phyloP scores from a whole-genome alignment of 2,113 vertebrate species.

The Gobius niger region DNA sequence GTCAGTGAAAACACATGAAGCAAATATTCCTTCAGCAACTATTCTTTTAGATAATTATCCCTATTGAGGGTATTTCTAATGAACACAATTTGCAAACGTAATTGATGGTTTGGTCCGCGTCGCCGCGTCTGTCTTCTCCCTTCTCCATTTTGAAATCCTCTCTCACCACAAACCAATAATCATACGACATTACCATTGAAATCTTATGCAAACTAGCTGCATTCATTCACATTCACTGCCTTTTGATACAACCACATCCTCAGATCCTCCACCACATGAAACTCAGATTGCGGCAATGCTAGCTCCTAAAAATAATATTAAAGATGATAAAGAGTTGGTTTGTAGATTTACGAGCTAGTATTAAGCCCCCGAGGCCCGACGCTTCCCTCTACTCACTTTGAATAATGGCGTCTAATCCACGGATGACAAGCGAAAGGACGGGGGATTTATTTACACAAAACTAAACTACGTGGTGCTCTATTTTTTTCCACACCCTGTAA shows the following conservation, averaged over 20 bases:
- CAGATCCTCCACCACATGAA: conserved; percentile 23
- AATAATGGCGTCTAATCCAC: conserved; percentile 52
- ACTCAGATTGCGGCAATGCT: conserved; percentile 25
- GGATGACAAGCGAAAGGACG: conserved; percentile 45
- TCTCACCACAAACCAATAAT: conserved; percentile 23
- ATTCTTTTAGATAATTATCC: conserved; percentile 2
- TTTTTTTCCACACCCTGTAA: conserved; percentile 26
- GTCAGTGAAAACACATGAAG: background rate
- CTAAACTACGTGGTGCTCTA: conserved; percentile 32
- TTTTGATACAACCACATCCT: conserved; percentile 13
- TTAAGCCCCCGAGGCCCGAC: conserved; percentile 36
- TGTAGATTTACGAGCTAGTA: conserved; percentile 62
- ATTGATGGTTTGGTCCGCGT: conserved; percentile 25
- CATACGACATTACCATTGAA: conserved; percentile 12
- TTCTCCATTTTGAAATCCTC: conserved; percentile 25
- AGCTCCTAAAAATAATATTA: conserved; percentile 49
- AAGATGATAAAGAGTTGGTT: conserved; percentile 54
- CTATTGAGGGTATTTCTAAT: conserved; percentile 15
- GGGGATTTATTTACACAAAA: conserved; percentile 55
- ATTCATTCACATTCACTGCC: conserved; percentile 23
- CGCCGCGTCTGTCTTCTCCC: conserved; percentile 5
- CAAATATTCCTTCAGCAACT: background rate
- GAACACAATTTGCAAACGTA: conserved; percentile 26
- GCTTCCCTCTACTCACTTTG: conserved; percentile 45
- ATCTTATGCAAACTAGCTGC: conserved; percentile 15